Base-by-base conservation (phyloP, 2,797 vertebrate species). In the Characodon lateralis region DNA sequence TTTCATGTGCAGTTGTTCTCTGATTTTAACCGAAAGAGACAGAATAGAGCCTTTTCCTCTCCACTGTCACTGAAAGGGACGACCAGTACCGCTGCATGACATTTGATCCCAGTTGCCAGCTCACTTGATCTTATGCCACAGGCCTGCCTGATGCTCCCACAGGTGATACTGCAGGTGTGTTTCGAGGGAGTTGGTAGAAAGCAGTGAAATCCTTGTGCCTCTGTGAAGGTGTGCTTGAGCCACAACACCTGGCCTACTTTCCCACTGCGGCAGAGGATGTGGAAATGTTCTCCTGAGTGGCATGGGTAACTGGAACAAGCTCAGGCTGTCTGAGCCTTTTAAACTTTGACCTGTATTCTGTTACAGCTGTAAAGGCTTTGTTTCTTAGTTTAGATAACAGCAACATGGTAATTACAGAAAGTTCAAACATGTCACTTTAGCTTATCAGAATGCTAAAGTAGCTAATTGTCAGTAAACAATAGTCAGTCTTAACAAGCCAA, bases 101-200 rank as follows among this genome's bases (percentile, higher is more conserved):
- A 92, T 89, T 89, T 78, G 90, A 94, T 88, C 88, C 88, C 78
- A 69, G 58, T 56, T 48, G 72, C 77, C 77, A 43, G 39, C 41
- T 6, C 79, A 88, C 72, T 86, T 82, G 87, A 92, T 90, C 91
- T 76, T 65, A 43, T 0, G 31, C 55, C 73, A 73, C 68, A 43
- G 76, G 77, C 75, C 81, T 43, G 78, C 7, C 56, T 28, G 63
- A 51, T 78, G 26, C 80, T 76, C 72, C 83, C 80, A 43, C 80
- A 93, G 92, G 91, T 89, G 92, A 85, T 93, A 93, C 91, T 93
- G 89, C 88, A 91, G 91, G 89, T 92, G 85, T 90, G 92, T 90
- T 91, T 94, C 85, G 83, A 66, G 41, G 83, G 80, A 85, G 81
- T 81, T 69, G 65, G 76, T 39, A 39, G 84, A 55, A 77, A 58